These are phyloP conservation scores for Nothobranchius kuhntae DNA, from an alignment of 2,113 vertebrate species.

Conservation along the genomic window DNA sequence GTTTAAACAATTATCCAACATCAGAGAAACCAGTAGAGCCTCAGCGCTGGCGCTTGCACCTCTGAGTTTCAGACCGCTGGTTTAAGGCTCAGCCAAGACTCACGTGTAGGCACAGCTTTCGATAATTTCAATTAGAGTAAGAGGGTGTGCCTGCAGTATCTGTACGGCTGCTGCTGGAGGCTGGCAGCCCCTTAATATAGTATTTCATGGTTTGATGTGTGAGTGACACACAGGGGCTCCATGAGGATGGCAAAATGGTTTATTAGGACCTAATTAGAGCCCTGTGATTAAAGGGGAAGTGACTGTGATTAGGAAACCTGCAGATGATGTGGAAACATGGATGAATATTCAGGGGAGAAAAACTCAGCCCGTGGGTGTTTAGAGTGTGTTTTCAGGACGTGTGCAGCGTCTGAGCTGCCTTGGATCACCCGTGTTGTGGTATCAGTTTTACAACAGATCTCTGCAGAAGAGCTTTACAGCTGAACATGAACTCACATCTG, in stretches of 20 bases:
- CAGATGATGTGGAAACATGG: slow-evolving; percentile 75
- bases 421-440: slow-evolving; percentile 30
- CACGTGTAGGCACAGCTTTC: slow-evolving; percentile 70
- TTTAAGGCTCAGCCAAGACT: slow-evolving; percentile 69
- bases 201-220: slow-evolving; percentile 79
- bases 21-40: slow-evolving; percentile 71
- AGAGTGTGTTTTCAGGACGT: slow-evolving; percentile 33
- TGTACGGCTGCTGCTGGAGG: slow-evolving; percentile 66
- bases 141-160: slow-evolving; percentile 74
- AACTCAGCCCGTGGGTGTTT: slow-evolving; percentile 44
- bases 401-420: slow-evolving; percentile 28
- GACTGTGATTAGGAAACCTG: slow-evolving; percentile 81
- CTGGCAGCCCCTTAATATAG: slow-evolving; percentile 75
- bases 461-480: slow-evolving; percentile 28
- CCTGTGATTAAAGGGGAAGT: slow-evolving; percentile 83
- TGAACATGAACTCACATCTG: neutral
- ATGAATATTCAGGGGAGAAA: slow-evolving; percentile 79
- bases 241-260: slow-evolving; percentile 79
- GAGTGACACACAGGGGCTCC: slow-evolving; percentile 75
- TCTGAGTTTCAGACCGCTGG: slow-evolving; percentile 54
- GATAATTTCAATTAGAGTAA: slow-evolving; percentile 79
- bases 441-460: slow-evolving; percentile 34
- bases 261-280: slow-evolving; percentile 84
- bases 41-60: slow-evolving; percentile 67
- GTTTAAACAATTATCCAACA: slow-evolving; percentile 82